Base-by-base conservation (phyloP, 2,888 invertebrate genomes). In the Hirtodrosophila trivittata region DNA sequence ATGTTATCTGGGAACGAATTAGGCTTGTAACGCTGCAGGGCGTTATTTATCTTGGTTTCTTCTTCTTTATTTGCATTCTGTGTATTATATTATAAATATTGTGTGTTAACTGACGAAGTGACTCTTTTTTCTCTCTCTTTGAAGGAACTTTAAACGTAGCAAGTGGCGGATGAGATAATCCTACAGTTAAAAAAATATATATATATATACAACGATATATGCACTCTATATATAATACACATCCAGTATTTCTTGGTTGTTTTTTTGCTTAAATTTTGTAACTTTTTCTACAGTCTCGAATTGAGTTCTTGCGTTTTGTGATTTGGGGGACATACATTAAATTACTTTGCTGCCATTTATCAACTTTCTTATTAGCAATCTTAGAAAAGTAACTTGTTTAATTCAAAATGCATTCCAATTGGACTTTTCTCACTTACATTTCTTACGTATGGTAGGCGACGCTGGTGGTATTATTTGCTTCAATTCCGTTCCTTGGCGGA, bases 401-500 rank as follows among this genome's bases (percentile, higher is more conserved):
- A 21, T 5, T 21, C 5, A 21, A 21, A 5, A 4, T 28, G 5
- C 32, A 21, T 18, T 14, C 0, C 0, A 28, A 28, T 3, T 1
- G 0, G 1, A 28, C 2, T 12, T 32, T 28, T 9, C 1, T 5
- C n/a, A 93, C 93, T 93, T 82, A 93, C 93, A 91, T 90, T 92
- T 90, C 86, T 91, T 89, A 75, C 92, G 92, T 8, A 92, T 91
- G 83, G 92, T 91, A 3, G 92, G 92, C 41, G 77, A 42, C 59
- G 58, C 50, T 38, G 90, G 90, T 37, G 88, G 88, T 25, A 87
- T 88, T 64, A 90, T 89, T 30, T 95, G 94, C 87, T 94, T 93
- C 46, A 96, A 92, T 74, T 93, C 93, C 68, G 94, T 92, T 43
- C 95, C 95, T 72, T 94, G 92, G 86, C 95, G 95, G 80, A 97